Percentiles rank a stretch among this genome's conserved stretches.
Evolutionary conservation across 2,113 vertebrate species (phyloP).

Genomic region (Origma solitaria): DNA sequence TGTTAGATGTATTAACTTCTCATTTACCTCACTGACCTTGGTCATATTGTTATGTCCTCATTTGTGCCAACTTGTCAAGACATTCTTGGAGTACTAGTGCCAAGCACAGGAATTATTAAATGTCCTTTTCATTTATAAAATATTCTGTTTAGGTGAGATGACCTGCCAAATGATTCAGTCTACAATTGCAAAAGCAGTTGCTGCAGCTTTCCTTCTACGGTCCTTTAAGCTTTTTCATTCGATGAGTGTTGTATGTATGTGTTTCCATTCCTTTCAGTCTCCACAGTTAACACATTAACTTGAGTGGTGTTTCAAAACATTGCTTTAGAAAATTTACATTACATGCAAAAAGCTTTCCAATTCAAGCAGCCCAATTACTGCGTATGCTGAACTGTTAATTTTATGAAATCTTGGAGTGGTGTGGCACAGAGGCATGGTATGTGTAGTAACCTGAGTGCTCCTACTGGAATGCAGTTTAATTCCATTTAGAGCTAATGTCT

Average conservation of each 20-base stretch:
- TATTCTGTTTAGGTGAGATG: conserved; percentile 77
- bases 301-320: not conserved
- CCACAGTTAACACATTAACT: not conserved
- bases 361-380: not conserved
- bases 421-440: not conserved
- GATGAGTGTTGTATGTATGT: not conserved
- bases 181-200: not conserved
- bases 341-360: not conserved
- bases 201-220: not conserved
- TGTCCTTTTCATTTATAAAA: conserved; percentile 80
- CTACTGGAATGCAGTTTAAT: not conserved
- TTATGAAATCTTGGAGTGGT: not conserved
- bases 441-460: not conserved
- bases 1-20: not conserved
- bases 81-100: conserved; percentile 77
- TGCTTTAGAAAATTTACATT: not conserved
- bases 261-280: not conserved
- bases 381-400: not conserved
- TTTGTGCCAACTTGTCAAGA: conserved; percentile 81
- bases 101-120: conserved; percentile 83
- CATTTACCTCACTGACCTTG: conserved; percentile 81
- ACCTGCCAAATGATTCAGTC: not conserved
- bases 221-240: not conserved
- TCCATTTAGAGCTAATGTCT: not conserved
- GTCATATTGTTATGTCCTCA: conserved; percentile 61